Conservation (phyloP, 2,888 invertebrate genomes). For the Osedax fenrisi region DNA sequence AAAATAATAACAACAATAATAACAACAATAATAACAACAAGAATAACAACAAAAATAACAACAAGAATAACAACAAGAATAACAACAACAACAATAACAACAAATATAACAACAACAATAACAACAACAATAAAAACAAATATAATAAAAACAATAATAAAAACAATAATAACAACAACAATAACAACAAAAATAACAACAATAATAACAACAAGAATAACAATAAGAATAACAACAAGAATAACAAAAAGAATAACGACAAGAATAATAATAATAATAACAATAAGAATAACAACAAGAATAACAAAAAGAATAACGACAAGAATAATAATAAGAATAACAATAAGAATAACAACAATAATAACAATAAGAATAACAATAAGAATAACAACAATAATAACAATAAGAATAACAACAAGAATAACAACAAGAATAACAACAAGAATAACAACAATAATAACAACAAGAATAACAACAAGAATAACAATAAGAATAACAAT, state of each 20-base stretch:
- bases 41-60: background rate
- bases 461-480: background rate
- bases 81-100: background rate
- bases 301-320: slow-evolving; percentile 7
- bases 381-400: slow-evolving; percentile 13
- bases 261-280: background rate
- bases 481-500: background rate
- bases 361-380: slow-evolving; percentile 12
- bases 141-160: background rate
- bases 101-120: background rate
- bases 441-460: background rate
- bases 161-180: background rate
- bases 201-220: background rate
- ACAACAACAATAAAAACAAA: background rate
- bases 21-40: background rate
- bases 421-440: background rate
- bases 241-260: background rate
- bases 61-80: background rate
- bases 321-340: background rate
- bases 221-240: background rate
- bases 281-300: background rate
- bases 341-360: background rate
- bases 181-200: background rate
- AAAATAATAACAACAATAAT: background rate
- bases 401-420: slow-evolving; percentile 15